Evolutionary conservation across 1,140 invertebrate species (phyloP).

Genomic region (Drosophila lacertosa): DNA sequence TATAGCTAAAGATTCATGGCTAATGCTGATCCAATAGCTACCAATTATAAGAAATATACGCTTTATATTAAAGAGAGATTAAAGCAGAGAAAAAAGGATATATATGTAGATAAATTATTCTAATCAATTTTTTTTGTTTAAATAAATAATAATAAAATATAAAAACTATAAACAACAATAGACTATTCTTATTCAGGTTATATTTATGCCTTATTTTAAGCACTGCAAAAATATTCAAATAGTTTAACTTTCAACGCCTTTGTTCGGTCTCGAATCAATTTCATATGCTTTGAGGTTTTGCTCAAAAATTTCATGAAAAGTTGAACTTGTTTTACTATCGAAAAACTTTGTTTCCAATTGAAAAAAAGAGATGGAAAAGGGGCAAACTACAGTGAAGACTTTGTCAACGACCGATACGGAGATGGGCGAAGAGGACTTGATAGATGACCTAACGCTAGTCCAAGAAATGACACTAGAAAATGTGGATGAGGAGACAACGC

Average conservation of each 20-base stretch:
- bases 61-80: not conserved
- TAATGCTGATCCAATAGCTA: not conserved
- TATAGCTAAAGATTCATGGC: not conserved
- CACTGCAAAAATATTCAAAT: too few species aligned
- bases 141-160: too few species aligned
- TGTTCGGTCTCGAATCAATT: not conserved
- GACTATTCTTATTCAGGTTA: not conserved
- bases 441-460: not conserved
- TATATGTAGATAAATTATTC: too few species aligned
- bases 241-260: not conserved
- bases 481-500: not conserved
- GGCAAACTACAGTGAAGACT: not conserved
- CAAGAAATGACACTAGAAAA: not conserved
- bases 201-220: not conserved
- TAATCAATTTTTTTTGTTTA: too few species aligned
- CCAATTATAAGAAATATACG: not conserved
- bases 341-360: slow-evolving; percentile 4
- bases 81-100: not conserved
- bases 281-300: slow-evolving; percentile 2
- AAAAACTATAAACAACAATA: too few species aligned
- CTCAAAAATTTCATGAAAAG: slow-evolving; percentile 26
- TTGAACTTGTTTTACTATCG: slow-evolving; percentile 10
- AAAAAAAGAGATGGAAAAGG: not conserved
- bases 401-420: not conserved
- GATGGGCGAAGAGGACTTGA: not conserved